Evolutionary conservation across 1,140 invertebrate species (phyloP), one percentile per base, ranked within the genome.

Genomic region (Dryas iulia): DNA sequence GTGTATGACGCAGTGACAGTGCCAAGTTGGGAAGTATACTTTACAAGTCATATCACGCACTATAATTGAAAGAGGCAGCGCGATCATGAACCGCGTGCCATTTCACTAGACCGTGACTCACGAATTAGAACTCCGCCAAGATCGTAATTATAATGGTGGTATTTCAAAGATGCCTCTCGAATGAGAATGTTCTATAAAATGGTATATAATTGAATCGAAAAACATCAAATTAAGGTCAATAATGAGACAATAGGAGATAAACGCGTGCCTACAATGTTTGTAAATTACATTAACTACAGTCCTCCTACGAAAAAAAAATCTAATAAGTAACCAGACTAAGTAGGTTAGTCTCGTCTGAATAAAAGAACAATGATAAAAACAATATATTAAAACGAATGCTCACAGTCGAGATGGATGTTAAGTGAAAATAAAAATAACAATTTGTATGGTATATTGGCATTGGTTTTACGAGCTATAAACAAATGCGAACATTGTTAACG

Each of bases 101-200:
- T 87, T 87, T 89, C 82, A 79, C 77, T 79, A 73, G 74, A 76
- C 81, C 86, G 88, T 90, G 88, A 90, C 81, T 88, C 88, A 89
- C 85, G 85, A 89, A 88, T 86, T 87, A 89, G 82, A 88, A 72
- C 86, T 89, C 60, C 66, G 73, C 66, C 72, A 78, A 87, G 81
- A 86, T 87, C 76, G 80, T 84, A 88, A 90, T 86, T 87, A 90
- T 82, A 80, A 68, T 70, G 76, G 69, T 83, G 74, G 78, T 83
- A 86, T 87, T 84, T 83, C 79, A 81, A 84, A 81, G 73, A 81
- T 78, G 81, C 76, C 74, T 78, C 68, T 65, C 33, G 60, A 58
- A 66, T 58, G 69, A 65, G 65, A 78, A 79, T 71, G 67, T 67
- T 77, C 73, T 78, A 74, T 77, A 73, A 75, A 79, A 74, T 69